These are phyloP conservation scores for Toxotes chatareus DNA, from an alignment of 2,113 vertebrate species.

Conservation along the genomic window DNA sequence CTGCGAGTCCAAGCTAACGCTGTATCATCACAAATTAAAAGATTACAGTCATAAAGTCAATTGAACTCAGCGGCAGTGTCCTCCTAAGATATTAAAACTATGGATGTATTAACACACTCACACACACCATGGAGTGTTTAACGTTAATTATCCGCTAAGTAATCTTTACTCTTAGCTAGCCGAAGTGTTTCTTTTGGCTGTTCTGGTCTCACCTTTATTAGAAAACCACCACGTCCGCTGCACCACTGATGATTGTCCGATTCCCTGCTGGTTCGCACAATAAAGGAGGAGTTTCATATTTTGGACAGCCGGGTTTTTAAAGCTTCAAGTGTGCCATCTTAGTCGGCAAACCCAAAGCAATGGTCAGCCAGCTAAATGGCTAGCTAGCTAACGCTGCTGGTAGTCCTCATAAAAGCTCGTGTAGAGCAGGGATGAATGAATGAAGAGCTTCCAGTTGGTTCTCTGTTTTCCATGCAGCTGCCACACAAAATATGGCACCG, in stretches of 20 bases:
- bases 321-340: conserved; percentile 40
- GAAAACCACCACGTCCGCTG: conserved; percentile 51
- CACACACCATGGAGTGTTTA: background rate
- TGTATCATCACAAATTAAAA: background rate
- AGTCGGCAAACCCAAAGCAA: background rate
- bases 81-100: background rate
- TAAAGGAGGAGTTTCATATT: conserved; percentile 49
- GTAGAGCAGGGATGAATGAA: background rate
- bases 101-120: too few species aligned
- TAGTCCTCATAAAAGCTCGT: background rate
- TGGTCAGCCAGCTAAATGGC: background rate
- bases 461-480: conserved; percentile 57
- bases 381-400: background rate
- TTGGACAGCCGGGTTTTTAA: background rate
- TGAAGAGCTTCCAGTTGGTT: conserved; percentile 66
- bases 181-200: background rate
- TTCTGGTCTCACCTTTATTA: conserved; percentile 51
- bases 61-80: background rate
- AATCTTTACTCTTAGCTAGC: background rate
- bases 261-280: conserved; percentile 26
- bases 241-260: conserved; percentile 43
- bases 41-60: background rate
- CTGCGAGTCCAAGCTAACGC: conserved; percentile 30
- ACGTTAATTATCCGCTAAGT: background rate
- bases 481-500: conserved; percentile 51